Evolutionary conservation across 64 coral and sea anemone species (phyloP), one percentile per base, ranked within the genome.

Genomic region (Catalaphyllia jardinei): DNA sequence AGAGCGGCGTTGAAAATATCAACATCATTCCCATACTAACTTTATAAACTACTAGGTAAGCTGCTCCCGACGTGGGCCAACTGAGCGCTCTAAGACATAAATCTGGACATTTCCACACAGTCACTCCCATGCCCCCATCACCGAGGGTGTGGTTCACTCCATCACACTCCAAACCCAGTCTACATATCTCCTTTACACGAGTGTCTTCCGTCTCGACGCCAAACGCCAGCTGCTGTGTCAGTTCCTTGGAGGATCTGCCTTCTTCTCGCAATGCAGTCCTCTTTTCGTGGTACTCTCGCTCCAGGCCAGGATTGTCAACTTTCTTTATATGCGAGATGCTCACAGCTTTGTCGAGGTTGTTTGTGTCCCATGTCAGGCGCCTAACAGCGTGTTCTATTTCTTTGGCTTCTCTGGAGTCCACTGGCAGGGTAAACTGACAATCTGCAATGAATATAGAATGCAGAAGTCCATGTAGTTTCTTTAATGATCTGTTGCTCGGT

Each of bases 351-450:
- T 87, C 94, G 28, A 95, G 64, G 31, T 95, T 79, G 29, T 80
- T 86, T 67, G 69, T 42, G 13, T 87, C 74, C 94, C 89, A 92
- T 60, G 80, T 85, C 19, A 62, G 83, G 18, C 83, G 86, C 20
- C 62, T 87, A 12, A 92, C 50, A 11, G 24, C 71, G 52, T 85
- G 52, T 51, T 67, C 72, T 29, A 95, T 77, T 20, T 95, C 94
- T 76, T 88, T 95, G 22, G 89, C 94, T 55, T 95, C 94, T 33
- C 94, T 82, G 51, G 94, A 95, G 71, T 88, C 55, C 30, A 86
- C 71, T 31, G 94, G 75, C 72, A 95, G 88, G 51, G 61, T 77
- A 49, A 69, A 79, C 24, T 95, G 94, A 52, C 94, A 95, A 78
- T 95, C 94, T 94, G 35, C 13, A 39, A 52, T 29, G 24, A 17